Conservation (phyloP, 2,888 invertebrate species). For the Portevinia maculata region DNA sequence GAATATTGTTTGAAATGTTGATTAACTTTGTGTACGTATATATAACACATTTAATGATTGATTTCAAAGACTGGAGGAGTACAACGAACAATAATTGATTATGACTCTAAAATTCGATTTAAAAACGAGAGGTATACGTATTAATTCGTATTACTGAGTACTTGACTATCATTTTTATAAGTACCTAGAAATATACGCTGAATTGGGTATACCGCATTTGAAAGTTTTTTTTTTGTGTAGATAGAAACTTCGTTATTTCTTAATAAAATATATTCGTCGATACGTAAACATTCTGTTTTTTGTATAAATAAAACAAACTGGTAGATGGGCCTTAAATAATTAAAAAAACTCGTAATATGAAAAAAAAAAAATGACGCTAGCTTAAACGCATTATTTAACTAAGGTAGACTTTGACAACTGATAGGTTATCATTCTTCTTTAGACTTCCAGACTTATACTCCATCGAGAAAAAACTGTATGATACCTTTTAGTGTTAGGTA, state of each 20-base stretch:
- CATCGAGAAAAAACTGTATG: no score
- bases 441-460: no score
- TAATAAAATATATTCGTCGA: slow-evolving; percentile 49
- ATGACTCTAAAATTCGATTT: slow-evolving; percentile 22
- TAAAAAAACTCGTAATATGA: no score
- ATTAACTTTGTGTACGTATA: slow-evolving; percentile 40
- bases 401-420: no score
- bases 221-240: slow-evolving; percentile 57
- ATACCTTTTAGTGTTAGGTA: no score
- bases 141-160: slow-evolving; percentile 3
- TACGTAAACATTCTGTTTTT: not conserved
- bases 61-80: slow-evolving; percentile 64
- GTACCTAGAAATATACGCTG: not conserved
- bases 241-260: slow-evolving; percentile 67
- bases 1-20: slow-evolving; percentile 29
- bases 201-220: slow-evolving; percentile 25
- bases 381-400: no score
- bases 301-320: no score
- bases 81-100: slow-evolving; percentile 17
- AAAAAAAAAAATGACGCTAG: no score
- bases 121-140: not conserved
- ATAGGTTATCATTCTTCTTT: no score
- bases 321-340: no score
- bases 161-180: slow-evolving; percentile 18
- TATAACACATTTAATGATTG: slow-evolving; percentile 29